A percentile compares a stretch with the other conserved stretches of the same genome.
Conservation (phyloP, 2,113 vertebrate species). For the Numenius arquata region DNA sequence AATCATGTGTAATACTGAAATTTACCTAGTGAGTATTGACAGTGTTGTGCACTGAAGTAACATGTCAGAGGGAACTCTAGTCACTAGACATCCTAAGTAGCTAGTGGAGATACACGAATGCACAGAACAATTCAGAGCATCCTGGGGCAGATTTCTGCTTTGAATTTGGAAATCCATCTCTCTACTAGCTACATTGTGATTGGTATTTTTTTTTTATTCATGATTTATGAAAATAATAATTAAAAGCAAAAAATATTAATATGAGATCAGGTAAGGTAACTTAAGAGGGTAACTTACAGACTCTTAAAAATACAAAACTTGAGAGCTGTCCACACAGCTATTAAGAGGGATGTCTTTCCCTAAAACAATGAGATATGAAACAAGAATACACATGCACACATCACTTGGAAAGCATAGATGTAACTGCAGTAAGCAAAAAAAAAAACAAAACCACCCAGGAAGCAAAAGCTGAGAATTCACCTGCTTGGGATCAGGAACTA, state of each 20-base stretch:
- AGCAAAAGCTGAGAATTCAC: background rate
- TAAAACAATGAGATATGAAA: background rate
- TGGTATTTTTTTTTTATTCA: background rate
- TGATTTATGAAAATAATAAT: background rate
- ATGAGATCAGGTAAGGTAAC: too few species aligned
- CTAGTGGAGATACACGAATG: background rate
- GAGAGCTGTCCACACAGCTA: background rate
- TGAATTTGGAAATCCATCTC: background rate
- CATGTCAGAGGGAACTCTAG: background rate
- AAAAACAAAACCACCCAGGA: too few species aligned
- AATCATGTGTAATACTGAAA: background rate
- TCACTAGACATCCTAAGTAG: accelerated
- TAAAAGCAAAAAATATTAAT: background rate
- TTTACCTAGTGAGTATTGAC: background rate
- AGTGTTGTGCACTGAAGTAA: background rate
- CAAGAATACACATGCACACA: background rate
- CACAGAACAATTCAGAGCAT: background rate
- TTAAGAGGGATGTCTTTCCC: background rate
- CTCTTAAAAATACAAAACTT: background rate
- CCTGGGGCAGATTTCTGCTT: background rate
- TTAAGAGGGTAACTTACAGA: background rate
- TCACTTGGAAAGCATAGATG: background rate
- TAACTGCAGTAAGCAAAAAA: background rate
- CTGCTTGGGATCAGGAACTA: background rate
- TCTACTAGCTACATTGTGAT: background rate